Evolutionary conservation across 2,113 vertebrate genomes (phyloP).

Genomic region (Bufo gargarizans): DNA sequence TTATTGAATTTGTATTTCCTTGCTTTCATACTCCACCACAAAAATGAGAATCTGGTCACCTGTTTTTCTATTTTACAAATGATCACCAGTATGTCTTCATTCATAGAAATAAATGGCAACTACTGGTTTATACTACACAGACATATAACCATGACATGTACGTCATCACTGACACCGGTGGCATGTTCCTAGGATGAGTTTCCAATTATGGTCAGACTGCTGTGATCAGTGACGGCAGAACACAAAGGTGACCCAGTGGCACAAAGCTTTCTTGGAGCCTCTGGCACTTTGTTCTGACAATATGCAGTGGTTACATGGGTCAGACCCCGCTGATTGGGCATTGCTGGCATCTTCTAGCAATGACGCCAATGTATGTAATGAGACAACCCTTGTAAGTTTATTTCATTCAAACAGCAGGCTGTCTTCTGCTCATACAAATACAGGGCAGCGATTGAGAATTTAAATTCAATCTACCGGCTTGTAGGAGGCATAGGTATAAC

Average conservation of each 20-base stretch:
- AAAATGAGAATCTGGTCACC: neutral
- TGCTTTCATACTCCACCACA: neutral
- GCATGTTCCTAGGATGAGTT: neutral
- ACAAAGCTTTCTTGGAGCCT: no score
- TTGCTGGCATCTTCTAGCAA: no score
- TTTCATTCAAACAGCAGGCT: no score
- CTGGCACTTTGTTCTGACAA: no score
- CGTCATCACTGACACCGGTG: neutral
- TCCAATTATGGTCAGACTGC: neutral
- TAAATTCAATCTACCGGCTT: no score
- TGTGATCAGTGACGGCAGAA: neutral
- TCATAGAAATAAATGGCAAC: neutral
- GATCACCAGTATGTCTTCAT: neutral
- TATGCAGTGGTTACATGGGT: no score
- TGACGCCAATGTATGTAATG: neutral
- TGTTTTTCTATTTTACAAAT: neutral
- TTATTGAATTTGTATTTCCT: neutral
- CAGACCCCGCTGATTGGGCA: neutral
- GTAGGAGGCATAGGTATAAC: no score
- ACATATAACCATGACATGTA: neutral
- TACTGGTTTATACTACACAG: neutral
- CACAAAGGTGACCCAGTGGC: neutral
- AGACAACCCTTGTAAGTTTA: no score
- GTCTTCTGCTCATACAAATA: no score
- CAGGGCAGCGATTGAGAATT: no score